Evolutionary conservation across 2,113 vertebrate genomes (phyloP).

Genomic region (Daubentonia madagascariensis): DNA sequence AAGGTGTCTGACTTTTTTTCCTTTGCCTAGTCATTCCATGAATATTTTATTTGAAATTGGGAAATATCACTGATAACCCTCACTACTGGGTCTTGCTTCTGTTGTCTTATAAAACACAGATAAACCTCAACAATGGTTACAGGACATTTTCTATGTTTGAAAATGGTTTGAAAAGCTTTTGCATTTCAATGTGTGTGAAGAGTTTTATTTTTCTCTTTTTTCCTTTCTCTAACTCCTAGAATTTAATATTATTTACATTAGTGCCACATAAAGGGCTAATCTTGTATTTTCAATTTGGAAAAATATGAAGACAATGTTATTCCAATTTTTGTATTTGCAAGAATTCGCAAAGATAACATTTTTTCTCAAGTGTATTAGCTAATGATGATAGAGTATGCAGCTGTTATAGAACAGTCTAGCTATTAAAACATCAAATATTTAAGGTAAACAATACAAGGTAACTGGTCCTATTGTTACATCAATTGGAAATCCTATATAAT

Average conservation of each 20-base stretch:
- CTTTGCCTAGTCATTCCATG: neutral
- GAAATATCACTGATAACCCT: neutral
- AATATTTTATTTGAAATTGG: neutral
- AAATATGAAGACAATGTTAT: neutral
- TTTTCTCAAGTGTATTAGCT: neutral
- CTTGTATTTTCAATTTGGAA: constrained; percentile 6
- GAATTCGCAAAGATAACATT: neutral
- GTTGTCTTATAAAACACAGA: neutral
- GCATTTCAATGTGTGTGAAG: neutral
- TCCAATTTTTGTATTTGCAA: neutral
- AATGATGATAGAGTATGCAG: neutral
- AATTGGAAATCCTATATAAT: constrained; percentile 49
- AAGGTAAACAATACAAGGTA: neutral
- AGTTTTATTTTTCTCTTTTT: neutral
- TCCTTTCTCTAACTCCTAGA: neutral
- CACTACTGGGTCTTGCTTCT: neutral
- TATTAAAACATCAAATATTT: constrained; percentile 31
- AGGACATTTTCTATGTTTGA: neutral
- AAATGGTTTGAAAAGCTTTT: neutral
- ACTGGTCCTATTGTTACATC: neutral
- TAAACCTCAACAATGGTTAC: neutral
- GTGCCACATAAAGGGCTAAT: neutral
- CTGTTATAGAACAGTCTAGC: neutral
- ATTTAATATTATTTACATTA: neutral
- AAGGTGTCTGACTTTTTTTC: neutral